Conservation (phyloP, 2,113 vertebrate genomes). For the Cephalopholis sonnerati region DNA sequence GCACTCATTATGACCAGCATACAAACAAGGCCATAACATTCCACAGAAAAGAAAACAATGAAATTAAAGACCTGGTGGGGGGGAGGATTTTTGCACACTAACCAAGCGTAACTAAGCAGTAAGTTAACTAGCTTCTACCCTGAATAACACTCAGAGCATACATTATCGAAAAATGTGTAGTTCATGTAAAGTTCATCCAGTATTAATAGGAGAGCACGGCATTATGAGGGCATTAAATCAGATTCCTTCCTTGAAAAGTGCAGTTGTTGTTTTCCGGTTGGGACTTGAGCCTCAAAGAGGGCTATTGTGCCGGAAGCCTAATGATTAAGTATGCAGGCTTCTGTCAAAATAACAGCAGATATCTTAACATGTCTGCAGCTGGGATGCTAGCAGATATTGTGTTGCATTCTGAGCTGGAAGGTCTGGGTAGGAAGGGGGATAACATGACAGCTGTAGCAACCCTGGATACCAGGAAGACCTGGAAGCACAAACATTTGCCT, state of each 20-base stretch:
- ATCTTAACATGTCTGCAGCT: constrained; percentile 43
- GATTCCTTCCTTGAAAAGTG: constrained; percentile 30
- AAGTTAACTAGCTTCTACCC: constrained; percentile 24
- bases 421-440: constrained; percentile 40
- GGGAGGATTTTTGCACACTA: constrained; percentile 37
- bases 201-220: background rate
- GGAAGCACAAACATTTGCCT: constrained; percentile 73
- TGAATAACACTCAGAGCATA: constrained; percentile 4
- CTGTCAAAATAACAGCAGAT: constrained; percentile 59
- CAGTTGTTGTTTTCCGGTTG: constrained; percentile 41
- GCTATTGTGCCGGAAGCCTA: constrained; percentile 38
- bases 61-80: constrained; percentile 47
- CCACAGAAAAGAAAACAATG: constrained; percentile 53
- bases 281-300: constrained; percentile 40
- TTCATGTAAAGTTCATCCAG: constrained; percentile 48
- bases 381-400: constrained; percentile 48
- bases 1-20: constrained; percentile 56
- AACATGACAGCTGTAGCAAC: constrained; percentile 76
- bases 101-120: constrained; percentile 36
- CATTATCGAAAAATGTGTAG: constrained; percentile 35
- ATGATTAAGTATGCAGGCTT: constrained; percentile 53
- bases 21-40: constrained; percentile 68
- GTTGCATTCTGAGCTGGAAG: constrained; percentile 50
- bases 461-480: constrained; percentile 64
- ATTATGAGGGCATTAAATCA: constrained; percentile 39